These are phyloP conservation scores for Myotis daubentonii DNA, from an alignment of 2,797 vertebrate genomes.

Conservation along the genomic window DNA sequence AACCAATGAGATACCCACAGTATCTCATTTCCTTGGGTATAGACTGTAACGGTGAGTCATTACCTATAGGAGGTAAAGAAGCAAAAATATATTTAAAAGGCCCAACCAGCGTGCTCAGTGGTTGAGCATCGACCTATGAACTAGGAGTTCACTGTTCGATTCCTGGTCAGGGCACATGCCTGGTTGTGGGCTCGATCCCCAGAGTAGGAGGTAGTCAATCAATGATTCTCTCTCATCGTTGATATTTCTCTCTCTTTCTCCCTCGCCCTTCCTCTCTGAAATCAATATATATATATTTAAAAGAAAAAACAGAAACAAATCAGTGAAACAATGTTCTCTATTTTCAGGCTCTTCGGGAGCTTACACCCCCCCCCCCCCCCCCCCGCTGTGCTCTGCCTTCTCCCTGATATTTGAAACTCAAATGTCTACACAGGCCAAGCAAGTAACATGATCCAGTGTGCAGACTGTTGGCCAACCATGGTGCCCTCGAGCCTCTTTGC, in stretches of 20 bases:
- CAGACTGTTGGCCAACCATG: no score
- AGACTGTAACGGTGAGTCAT: background rate
- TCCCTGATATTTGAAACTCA: background rate
- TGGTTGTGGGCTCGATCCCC: no score
- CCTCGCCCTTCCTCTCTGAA: no score
- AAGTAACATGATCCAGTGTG: background rate
- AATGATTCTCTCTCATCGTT: no score
- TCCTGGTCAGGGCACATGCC: no score
- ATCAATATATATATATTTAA: no score
- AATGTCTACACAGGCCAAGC: background rate
- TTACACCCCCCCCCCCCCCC: background rate
- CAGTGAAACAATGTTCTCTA: background rate
- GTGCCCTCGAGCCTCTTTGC: background rate
- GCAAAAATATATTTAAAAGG: background rate
- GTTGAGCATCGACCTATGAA: no score
- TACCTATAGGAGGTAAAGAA: background rate
- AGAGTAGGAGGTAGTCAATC: no score
- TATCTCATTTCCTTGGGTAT: background rate
- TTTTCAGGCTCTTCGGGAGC: background rate
- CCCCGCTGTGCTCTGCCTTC: background rate
- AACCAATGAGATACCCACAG: background rate
- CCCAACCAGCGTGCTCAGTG: no score
- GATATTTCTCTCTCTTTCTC: no score
- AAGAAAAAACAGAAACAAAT: background rate
- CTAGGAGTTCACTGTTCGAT: no score